Base-by-base conservation (phyloP, 1,140 invertebrate species). In the Camponotus floridanus region DNA sequence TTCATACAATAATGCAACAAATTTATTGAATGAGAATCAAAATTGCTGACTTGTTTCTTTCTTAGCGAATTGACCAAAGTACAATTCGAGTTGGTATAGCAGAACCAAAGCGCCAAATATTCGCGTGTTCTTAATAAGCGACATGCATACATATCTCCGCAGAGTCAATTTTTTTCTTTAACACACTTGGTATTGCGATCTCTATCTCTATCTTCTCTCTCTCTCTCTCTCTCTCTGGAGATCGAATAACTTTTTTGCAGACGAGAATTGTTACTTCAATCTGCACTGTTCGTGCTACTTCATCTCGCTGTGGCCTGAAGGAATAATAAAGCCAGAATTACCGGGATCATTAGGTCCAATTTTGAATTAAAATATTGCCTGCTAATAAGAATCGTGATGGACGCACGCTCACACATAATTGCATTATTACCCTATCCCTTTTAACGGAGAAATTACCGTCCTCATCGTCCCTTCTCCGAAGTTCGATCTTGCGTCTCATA, bases 291-390 rank as follows among this genome's bases (percentile, higher is more conserved):
- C 55, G 55, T 68, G 68, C 81, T 65, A 39, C 74, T 78, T 76
- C 59, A 78, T 78, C 36, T 62, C 79, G 26, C 13, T 55, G 2
- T 36, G 0, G 51, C 78, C 36, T 21, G 45, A 61, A 78, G 84
- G 42, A 55, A 31, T 65, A 86, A 90, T 84, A 84, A 84, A 61
- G 61, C 73, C 31, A 79, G 85, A 87, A 87, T 90, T 87, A 85
- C 48, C 48, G 68, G 78, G 65, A 89, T 92, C 88, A 92, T 93
- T 93, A 93, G 90, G 88, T 90, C 91, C 92, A 92, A 92, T 94
- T 94, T 94, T 89, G 85, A 91, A 94, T 94, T 94, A 94, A 94
- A 94, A 94, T 94, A 94, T 94, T 93, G 94, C 92, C 92, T 93
- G 93, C 91, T 94, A 94, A 94, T 94, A 94, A 93, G 93, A 91